Percentiles rank a stretch among this genome's conserved stretches.
These are phyloP conservation scores for Eleginops maclovinus DNA, from an alignment of 2,113 vertebrate genomes.

Conservation along the genomic window DNA sequence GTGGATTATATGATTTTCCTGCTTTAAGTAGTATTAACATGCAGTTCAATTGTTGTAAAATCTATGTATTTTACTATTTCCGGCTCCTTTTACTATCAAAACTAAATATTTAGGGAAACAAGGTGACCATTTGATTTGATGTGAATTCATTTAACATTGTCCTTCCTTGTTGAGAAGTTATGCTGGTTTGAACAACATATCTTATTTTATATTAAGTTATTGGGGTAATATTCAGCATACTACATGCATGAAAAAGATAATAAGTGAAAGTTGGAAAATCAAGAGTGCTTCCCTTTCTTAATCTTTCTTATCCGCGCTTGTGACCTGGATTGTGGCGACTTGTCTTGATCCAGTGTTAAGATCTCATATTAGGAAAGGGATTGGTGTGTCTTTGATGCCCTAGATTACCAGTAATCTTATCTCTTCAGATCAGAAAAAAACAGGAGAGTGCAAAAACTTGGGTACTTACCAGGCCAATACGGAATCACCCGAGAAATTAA, in stretches of 20 bases:
- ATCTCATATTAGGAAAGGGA: conserved; percentile 76
- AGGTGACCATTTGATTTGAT: neutral
- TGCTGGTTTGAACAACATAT: neutral
- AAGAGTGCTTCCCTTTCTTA: conserved; percentile 32
- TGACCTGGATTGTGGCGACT: conserved; percentile 77
- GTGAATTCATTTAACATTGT: neutral
- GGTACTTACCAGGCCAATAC: conserved; percentile 66
- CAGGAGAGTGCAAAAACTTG: conserved; percentile 58
- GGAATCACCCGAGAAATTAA: conserved; percentile 26
- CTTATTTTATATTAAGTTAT: neutral
- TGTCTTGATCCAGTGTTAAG: conserved; percentile 82
- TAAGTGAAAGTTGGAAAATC: conserved; percentile 51
- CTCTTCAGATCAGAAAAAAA: conserved; percentile 71
- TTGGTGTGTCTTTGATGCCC: conserved; percentile 78
- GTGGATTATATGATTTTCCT: conserved; percentile 24
- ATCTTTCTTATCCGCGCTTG: conserved; percentile 40
- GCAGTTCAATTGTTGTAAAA: conserved; percentile 1
- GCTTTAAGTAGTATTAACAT: neutral
- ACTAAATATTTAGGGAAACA: neutral
- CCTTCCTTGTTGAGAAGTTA: neutral
- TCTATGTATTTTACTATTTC: conserved; percentile 4
- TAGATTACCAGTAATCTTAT: conserved; percentile 77
- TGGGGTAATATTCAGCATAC: neutral
- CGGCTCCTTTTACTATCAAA: conserved; percentile 7
- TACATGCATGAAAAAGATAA: neutral